These are phyloP conservation scores for Amiota mariae DNA, from an alignment of 2,888 invertebrate species.

Conservation along the genomic window DNA sequence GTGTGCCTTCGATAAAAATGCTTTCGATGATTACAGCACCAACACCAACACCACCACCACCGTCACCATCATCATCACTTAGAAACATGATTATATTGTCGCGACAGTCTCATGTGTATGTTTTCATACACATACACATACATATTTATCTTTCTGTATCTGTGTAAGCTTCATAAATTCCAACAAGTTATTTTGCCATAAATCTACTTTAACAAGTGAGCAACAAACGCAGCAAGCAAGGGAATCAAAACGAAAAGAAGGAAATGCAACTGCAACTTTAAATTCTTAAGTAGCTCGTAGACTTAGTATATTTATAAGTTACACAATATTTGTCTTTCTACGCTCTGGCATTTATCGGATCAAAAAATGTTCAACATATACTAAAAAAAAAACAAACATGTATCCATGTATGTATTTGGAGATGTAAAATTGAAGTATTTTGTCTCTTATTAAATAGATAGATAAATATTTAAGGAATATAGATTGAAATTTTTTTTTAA, in stretches of 20 bases:
- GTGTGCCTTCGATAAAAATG: not conserved
- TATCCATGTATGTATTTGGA: no score
- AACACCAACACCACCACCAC: conserved; percentile 63
- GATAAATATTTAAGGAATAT: no score
- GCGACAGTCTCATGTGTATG: not conserved
- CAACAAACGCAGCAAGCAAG: not conserved
- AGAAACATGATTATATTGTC: conserved; percentile 56
- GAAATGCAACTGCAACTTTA: not conserved
- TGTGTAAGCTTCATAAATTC: conserved; percentile 67
- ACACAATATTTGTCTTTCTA: no score
- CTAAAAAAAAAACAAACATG: no score
- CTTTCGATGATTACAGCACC: not conserved
- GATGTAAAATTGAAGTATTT: no score
- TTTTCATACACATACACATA: not conserved
- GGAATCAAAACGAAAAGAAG: not conserved
- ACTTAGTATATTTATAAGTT: no score
- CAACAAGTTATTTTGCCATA: conserved; percentile 67
- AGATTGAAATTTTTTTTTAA: no score
- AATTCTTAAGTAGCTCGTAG: no score
- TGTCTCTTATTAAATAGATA: no score
- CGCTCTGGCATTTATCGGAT: no score
- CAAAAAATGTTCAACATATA: no score
- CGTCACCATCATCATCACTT: conserved; percentile 65
- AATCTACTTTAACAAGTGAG: conserved; percentile 38
- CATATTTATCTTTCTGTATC: not conserved